These are phyloP conservation scores for Exaiptasia diaphana DNA, from an alignment of 64 coral and sea anemone genomes.

Conservation along the genomic window DNA sequence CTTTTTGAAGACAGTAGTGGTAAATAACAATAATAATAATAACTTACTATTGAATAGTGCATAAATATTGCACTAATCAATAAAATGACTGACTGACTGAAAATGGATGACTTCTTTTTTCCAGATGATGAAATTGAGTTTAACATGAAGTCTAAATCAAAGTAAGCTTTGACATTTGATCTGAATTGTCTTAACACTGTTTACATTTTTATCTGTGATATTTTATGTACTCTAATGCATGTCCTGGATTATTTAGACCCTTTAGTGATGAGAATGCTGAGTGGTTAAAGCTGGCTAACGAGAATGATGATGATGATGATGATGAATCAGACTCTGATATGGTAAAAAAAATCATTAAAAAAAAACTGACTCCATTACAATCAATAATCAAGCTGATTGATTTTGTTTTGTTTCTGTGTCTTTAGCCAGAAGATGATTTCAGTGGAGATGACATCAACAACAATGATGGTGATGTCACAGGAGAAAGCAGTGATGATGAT, in stretches of 20 bases:
- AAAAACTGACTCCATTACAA: not conserved
- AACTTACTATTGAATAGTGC: too few species aligned
- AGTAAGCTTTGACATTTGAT: too few species aligned
- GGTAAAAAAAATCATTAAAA: not conserved
- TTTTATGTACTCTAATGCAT: not conserved
- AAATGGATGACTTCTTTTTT: too few species aligned
- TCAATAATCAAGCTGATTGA: not conserved
- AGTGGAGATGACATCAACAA: not conserved
- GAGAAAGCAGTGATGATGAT: constrained; percentile 19
- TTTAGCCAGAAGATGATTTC: constrained; percentile 73
- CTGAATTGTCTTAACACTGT: too few species aligned
- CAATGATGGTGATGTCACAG: constrained; percentile 1
- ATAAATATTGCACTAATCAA: too few species aligned
- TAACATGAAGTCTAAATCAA: constrained; percentile 11
- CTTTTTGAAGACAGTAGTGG: constrained; percentile 15
- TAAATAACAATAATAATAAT: too few species aligned
- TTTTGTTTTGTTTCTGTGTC: not conserved
- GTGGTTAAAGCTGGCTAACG: constrained; percentile 41
- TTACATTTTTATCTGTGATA: too few species aligned
- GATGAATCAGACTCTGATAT: constrained; percentile 8
- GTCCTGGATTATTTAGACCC: not conserved
- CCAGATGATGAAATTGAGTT: not conserved
- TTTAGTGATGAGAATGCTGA: constrained; percentile 62
- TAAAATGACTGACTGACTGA: too few species aligned
- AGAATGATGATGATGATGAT: not conserved